phyloP scores from a whole-genome alignment of 2,888 invertebrate genomes.

The Drepana falcataria region DNA sequence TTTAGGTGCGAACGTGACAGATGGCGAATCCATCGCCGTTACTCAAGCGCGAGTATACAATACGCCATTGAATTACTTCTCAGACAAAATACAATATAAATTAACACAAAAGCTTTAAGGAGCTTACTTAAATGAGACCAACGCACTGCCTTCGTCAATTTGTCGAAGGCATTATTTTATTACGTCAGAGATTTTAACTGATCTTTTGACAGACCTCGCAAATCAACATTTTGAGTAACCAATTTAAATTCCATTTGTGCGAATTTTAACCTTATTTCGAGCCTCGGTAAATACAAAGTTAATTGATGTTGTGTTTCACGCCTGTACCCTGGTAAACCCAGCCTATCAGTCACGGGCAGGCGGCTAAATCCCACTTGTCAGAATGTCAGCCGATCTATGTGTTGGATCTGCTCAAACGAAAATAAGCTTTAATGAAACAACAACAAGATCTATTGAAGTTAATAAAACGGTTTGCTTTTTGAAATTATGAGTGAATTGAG shows the following conservation, averaged over 20 bases:
- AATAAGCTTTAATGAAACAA: not conserved
- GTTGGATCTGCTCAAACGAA: not conserved
- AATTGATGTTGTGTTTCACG: constrained; percentile 9
- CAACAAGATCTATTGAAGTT: not conserved
- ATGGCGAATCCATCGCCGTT: no score
- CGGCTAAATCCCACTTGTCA: constrained; percentile 15
- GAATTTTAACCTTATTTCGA: not conserved
- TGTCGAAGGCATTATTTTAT: not conserved
- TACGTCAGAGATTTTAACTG: not conserved
- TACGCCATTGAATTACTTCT: no score
- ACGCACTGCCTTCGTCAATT: not conserved
- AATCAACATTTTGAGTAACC: not conserved
- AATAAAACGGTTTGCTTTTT: not conserved
- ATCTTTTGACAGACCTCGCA: not conserved
- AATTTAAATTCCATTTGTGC: not conserved
- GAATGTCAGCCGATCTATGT: not conserved
- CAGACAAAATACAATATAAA: no score
- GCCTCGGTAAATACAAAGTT: not conserved
- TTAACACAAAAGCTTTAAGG: not conserved
- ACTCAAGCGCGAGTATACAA: no score
- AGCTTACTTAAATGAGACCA: not conserved
- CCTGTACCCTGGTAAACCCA: constrained; percentile 8
- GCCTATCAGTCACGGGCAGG: constrained; percentile 16
- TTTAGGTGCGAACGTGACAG: no score
- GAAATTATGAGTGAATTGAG: not conserved